Conservation (phyloP, 2,888 invertebrate species). For the Dusona sp. region DNA sequence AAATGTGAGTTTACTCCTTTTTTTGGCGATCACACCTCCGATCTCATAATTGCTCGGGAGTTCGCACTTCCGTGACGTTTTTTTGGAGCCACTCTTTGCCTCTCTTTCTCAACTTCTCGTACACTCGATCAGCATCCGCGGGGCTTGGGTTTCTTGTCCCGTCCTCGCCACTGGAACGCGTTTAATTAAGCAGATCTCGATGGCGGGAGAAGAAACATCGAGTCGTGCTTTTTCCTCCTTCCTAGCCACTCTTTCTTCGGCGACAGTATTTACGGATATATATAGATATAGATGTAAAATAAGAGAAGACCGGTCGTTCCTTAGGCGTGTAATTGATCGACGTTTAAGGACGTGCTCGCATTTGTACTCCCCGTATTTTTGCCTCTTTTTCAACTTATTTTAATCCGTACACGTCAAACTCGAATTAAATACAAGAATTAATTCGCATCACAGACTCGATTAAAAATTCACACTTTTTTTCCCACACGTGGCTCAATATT, state of each 20-base stretch:
- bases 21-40: conserved; percentile 21
- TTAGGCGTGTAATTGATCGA: conserved; percentile 70
- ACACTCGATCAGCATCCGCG: conserved; percentile 10
- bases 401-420: conserved; percentile 9
- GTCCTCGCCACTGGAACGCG: conserved; percentile 66
- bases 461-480: conserved; percentile 3
- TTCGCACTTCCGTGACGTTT: conserved; percentile 12
- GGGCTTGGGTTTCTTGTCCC: conserved; percentile 35
- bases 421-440: conserved; percentile 58
- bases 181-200: conserved; percentile 68
- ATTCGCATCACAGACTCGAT: conserved; percentile 27
- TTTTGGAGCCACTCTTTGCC: conserved; percentile 6
- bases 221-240: conserved; percentile 48
- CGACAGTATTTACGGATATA: not conserved
- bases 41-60: conserved; percentile 9
- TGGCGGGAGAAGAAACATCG: conserved; percentile 17
- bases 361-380: conserved; percentile 26
- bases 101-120: not conserved
- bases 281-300: conserved; percentile 19
- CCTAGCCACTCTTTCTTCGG: not conserved
- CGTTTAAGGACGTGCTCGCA: conserved; percentile 68
- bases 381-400: conserved; percentile 30
- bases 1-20: conserved; percentile 17
- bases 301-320: conserved; percentile 64
- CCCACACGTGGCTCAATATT: not conserved